A percentile compares a stretch with the other conserved stretches of the same genome.
phyloP scores from a whole-genome alignment of 2,888 invertebrate species.

The Volucella inanis region DNA sequence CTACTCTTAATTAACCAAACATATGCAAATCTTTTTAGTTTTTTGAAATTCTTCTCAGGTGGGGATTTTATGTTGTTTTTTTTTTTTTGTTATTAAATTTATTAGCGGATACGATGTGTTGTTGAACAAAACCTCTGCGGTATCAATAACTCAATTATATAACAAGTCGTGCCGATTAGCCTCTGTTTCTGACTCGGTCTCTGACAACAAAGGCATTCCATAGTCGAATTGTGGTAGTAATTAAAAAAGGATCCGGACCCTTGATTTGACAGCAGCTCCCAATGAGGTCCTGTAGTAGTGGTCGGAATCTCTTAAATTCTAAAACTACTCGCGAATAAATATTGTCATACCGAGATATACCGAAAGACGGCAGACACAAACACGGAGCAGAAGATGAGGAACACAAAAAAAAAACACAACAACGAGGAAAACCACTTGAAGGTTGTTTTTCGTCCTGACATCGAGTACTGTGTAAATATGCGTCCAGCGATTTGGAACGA shows the following conservation, averaged over 20 bases:
- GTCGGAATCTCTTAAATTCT: neutral
- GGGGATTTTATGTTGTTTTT: neutral
- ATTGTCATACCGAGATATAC: constrained; percentile 54
- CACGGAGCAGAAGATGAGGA: neutral
- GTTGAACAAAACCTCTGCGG: constrained; percentile 43
- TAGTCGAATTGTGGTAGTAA: neutral
- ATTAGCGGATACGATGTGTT: constrained; percentile 42
- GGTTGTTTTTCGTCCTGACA: constrained; percentile 73
- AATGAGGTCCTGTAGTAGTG: constrained; percentile 45
- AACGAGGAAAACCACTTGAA: constrained; percentile 65
- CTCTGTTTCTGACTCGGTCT: neutral
- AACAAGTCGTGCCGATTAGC: constrained; percentile 33
- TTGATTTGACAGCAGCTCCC: constrained; percentile 19
- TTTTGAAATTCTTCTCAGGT: too few relatives aligned
- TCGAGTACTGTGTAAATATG: constrained; percentile 74
- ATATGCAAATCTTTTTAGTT: constrained; percentile 58
- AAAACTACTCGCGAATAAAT: constrained; percentile 60
- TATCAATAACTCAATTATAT: constrained; percentile 71
- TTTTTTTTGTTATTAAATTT: constrained; percentile 52
- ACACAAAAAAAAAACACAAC: constrained; percentile 24
- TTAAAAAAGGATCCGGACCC: constrained; percentile 31
- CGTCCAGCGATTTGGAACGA: constrained; percentile 70
- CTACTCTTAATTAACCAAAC: constrained; percentile 64
- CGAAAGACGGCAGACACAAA: neutral
- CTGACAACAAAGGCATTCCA: constrained; percentile 36